Conservation (phyloP, 2,888 invertebrate species). For the Latrodectus hesperus region DNA sequence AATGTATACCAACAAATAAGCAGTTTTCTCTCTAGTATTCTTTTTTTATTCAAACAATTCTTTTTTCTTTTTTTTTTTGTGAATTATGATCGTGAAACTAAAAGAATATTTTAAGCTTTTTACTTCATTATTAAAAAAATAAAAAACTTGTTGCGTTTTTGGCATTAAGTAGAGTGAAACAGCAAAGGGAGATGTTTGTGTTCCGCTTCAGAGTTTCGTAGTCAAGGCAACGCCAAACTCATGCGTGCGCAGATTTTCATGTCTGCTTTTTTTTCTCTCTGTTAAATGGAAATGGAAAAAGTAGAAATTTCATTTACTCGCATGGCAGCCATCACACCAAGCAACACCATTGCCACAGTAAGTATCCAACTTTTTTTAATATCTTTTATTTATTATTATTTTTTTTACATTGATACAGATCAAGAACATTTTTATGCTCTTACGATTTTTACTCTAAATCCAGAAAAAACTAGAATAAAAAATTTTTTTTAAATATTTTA, state of each 20-base stretch:
- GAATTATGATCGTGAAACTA: too few species aligned
- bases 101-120: neutral
- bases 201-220: constrained; percentile 47
- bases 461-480: too few species aligned
- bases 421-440: too few species aligned
- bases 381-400: too few species aligned
- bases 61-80: too few species aligned
- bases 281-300: constrained; percentile 25
- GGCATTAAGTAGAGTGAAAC: neutral
- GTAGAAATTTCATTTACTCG: constrained; percentile 41
- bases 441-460: too few species aligned
- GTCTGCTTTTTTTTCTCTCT: constrained; percentile 17
- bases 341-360: constrained; percentile 37
- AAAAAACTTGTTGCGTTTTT: neutral
- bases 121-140: neutral
- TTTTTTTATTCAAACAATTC: too few species aligned
- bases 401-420: too few species aligned
- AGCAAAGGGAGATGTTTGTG: constrained; percentile 35
- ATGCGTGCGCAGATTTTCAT: constrained; percentile 55
- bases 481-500: too few species aligned
- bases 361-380: constrained; percentile 4
- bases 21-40: too few species aligned
- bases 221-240: constrained; percentile 31
- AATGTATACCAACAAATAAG: too few species aligned
- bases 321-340: constrained; percentile 66